Base-by-base conservation (phyloP, 2,113 vertebrate species). In the Eubucco bourcierii region DNA sequence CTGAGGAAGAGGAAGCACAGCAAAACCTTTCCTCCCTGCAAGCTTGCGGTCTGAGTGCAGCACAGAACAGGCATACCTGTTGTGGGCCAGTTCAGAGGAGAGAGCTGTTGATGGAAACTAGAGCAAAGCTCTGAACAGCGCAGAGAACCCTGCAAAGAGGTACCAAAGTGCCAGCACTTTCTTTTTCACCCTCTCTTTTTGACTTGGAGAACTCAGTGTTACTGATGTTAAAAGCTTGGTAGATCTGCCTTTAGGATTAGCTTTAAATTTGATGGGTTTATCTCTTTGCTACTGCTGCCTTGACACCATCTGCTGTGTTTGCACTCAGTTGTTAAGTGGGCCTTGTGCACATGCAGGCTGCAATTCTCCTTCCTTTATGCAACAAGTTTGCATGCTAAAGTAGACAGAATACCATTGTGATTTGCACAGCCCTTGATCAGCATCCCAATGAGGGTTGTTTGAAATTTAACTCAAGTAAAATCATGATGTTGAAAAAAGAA, bases 301-400 rank as follows among this genome's bases (percentile, higher is more conserved):
- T 75, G 61, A 78, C 86, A 90, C 80, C 92, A 94, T 93, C 87
- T 95, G 84, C 84, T 92, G n/a, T 74, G 47, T 74, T 95, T 91
- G 58, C 52, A 72, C 65, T 85, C 84, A 16, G 33, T 12, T 75
- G 58, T 89, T 82, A 83, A 0, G 52, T 72, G 80, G 73, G 68
- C 72, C 79, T 89, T 65, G 37, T 50, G 58, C 65, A 77, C 1
- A 0, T 58, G 47, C 55, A 14, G 6, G 4, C 37, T 58, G 60
- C 31, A 83, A 39, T 71, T 46, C 72, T 88, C 60, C 39, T 84
- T 55, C 41, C 72, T 90, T 92, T 28, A 12, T 18, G 27, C 4
- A 81, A 80, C 33, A 70, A 70, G 29, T 68, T 59, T 72, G 27
- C 20, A 29, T 16, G 19, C 44, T 31, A 56, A n/a, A 47, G 52